Percentiles rank a stretch among this genome's conserved stretches.
phyloP scores from a whole-genome alignment of 2,888 invertebrate genomes.

The Spisula solida region DNA sequence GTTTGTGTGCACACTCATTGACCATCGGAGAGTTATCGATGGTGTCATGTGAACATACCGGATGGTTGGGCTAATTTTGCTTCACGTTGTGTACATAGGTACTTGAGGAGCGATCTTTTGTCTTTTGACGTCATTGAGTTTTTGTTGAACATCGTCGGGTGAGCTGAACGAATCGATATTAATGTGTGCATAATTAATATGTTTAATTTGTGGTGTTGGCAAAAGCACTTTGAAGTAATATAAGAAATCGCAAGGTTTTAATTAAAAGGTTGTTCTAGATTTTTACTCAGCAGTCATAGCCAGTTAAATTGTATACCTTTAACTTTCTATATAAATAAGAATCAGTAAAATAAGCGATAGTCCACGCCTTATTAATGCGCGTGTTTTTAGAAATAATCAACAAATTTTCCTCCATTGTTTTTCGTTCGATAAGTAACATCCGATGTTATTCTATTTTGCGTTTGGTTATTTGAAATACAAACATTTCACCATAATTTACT shows the following conservation, averaged over 20 bases:
- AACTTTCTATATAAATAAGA: not conserved
- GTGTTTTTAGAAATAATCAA: not conserved
- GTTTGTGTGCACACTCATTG: constrained; percentile 12
- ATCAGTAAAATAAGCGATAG: not conserved
- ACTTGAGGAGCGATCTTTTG: constrained; percentile 16
- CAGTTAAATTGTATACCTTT: not conserved
- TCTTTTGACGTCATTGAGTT: constrained; percentile 17
- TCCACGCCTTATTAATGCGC: not conserved
- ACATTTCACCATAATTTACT: constrained; percentile 30
- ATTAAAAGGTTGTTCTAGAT: constrained; percentile 3
- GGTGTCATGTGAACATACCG: constrained; percentile 16
- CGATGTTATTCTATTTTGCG: not conserved
- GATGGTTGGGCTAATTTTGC: constrained; percentile 3
- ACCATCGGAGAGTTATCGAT: not conserved
- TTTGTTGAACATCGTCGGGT: not conserved
- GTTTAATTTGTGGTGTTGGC: not conserved
- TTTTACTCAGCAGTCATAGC: not conserved
- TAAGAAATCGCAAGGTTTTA: not conserved
- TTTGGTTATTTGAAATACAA: constrained; percentile 15
- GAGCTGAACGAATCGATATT: not conserved
- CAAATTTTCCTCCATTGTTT: not conserved
- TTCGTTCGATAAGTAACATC: not conserved
- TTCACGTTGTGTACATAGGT: not conserved
- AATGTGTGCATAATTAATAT: constrained; percentile 15
- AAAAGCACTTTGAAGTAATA: constrained; percentile 8